These are phyloP conservation scores for Pogonomyrmex barbatus DNA, from an alignment of 1,140 invertebrate genomes.

Conservation along the genomic window DNA sequence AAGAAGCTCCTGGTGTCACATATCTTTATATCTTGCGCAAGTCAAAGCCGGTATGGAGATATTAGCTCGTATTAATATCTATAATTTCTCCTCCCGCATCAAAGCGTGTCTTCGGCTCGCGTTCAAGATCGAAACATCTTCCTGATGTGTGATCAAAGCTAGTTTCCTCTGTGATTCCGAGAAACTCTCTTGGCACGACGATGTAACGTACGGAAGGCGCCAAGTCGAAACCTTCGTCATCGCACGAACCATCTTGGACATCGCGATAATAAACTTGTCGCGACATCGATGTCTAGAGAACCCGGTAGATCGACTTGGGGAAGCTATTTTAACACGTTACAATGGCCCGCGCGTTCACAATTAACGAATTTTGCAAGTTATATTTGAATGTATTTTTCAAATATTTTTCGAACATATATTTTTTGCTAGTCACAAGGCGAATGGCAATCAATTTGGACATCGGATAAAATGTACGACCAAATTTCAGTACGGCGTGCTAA, in stretches of 20 bases:
- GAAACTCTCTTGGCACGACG: constrained; percentile 70
- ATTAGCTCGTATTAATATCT: constrained; percentile 47
- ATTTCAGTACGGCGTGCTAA: constrained; percentile 8
- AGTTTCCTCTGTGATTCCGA: constrained; percentile 51
- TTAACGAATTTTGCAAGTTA: not conserved
- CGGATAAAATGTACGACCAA: not conserved
- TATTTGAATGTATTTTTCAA: not conserved
- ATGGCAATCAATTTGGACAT: not conserved
- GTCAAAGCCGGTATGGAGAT: constrained; percentile 12
- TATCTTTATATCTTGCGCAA: not conserved
- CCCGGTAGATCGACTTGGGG: not conserved
- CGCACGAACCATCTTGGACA: not conserved
- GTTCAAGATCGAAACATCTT: constrained; percentile 64
- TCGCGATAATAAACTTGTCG: constrained; percentile 30
- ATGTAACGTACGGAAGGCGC: constrained; percentile 15
- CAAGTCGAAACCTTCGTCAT: constrained; percentile 11
- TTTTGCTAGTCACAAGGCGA: not conserved
- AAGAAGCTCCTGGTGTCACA: not conserved
- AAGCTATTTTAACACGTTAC: not conserved
- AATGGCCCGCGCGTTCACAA: not conserved
- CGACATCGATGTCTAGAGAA: constrained; percentile 15
- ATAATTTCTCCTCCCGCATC: constrained; percentile 15
- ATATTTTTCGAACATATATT: not conserved
- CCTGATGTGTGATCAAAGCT: constrained; percentile 67
- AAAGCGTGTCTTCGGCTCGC: constrained; percentile 45